These are phyloP conservation scores for Streptopelia turtur DNA, from an alignment of 2,797 vertebrate genomes.

Conservation along the genomic window DNA sequence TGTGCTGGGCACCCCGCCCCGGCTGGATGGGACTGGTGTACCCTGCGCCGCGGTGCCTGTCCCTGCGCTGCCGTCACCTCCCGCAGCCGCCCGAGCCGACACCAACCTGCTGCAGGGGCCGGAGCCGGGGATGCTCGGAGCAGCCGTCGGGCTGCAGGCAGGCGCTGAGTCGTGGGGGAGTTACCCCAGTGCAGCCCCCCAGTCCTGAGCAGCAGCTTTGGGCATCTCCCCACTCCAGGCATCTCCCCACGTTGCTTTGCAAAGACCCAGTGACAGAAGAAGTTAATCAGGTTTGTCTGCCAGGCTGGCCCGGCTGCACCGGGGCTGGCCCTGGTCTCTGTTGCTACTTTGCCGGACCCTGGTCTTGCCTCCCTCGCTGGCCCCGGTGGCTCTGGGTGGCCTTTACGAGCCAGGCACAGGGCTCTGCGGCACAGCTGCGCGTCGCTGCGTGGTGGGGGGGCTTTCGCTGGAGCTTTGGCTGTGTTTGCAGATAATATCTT, in stretches of 20 bases:
- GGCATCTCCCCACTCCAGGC: neutral
- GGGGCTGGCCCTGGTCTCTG: neutral
- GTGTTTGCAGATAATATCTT: constrained; percentile 3
- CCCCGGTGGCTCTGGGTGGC: neutral
- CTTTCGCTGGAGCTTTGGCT: neutral
- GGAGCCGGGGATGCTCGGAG: neutral
- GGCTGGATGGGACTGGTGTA: too few species aligned
- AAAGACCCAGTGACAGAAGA: rapidly evolving
- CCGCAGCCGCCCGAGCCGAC: neutral
- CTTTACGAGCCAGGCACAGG: neutral
- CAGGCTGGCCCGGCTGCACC: neutral
- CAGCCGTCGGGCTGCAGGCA: neutral
- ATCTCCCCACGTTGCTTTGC: neutral
- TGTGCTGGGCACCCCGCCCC: neutral
- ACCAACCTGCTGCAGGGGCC: neutral
- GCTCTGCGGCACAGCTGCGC: neutral
- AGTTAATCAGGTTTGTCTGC: too few species aligned
- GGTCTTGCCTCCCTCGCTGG: neutral
- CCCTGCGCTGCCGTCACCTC: neutral
- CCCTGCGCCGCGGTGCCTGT: neutral
- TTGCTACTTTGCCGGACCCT: neutral
- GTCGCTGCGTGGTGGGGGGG: neutral
- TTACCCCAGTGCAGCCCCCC: neutral
- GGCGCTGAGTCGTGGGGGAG: neutral
- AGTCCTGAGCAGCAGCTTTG: neutral